Base-by-base conservation (phyloP, 2,797 vertebrate genomes). In the Siniperca scherzeri region DNA sequence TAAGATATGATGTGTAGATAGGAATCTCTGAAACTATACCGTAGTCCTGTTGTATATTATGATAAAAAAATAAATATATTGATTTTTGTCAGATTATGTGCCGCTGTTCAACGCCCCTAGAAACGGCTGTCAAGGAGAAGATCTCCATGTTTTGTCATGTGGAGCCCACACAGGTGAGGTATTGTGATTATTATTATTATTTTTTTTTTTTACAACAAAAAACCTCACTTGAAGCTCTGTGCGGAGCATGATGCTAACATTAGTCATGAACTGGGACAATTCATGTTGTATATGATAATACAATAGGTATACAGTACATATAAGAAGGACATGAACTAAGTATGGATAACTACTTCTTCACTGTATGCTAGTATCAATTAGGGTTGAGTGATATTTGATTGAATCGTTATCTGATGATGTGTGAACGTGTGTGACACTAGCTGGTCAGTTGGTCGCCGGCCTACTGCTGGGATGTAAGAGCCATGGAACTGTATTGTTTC, bases 91-190 rank as follows among this genome's bases (percentile, higher is more conserved):
- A 99, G 98, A 96, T 99, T 70, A 98, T 99, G 87, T 99, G 98
- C 84, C 97, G 98, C 85, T 99, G 98, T 86, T 91, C 97, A 42
- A 97, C 96, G 13, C 97, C 97, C 0, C 88, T 99, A 17, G 97
- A 99, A 83, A 98, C 96, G 0, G 95, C 97, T 0, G 98, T 99
- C 40, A 99, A 99, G 88, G 98, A 99, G 92, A 99, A 99, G 91
- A 99, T 99, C 92, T 99, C 98, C 21, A 99, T 99, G 98, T 99
- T 99, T 90, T 99, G 98, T 92, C 98, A 99, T 0, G 98, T 99
- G 57, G 97, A 98, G 89, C 98, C 98, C 48, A 96, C 97, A 74
- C 98, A 99, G 96, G 98, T 99, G 40, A 87, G 59, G 22, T 72
- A 17, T 17, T 17, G 5, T 33, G 4, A 11, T 59, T 27, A 27